These are phyloP conservation scores for Malurus splendens DNA, from an alignment of 2,797 vertebrate genomes.

Conservation along the genomic window DNA sequence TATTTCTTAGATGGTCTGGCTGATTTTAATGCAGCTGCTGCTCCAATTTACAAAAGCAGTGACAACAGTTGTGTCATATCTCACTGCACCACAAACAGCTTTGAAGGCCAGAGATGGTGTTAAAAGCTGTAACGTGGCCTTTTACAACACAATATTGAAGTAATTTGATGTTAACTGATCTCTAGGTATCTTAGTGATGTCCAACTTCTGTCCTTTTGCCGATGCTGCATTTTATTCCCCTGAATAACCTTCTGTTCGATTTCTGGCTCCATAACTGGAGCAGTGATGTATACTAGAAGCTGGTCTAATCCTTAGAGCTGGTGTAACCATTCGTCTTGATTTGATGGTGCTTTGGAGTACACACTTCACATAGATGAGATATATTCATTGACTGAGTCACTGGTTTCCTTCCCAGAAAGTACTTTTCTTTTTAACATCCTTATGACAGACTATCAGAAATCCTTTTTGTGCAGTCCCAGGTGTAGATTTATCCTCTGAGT, in stretches of 20 bases:
- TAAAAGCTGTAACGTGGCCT: background rate
- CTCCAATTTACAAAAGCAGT: background rate
- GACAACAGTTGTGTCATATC: background rate
- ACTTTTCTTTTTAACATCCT: background rate
- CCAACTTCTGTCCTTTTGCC: background rate
- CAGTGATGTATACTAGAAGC: background rate
- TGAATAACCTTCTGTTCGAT: background rate
- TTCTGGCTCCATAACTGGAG: background rate
- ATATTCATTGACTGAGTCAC: background rate
- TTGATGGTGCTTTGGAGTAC: background rate
- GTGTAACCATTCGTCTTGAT: background rate
- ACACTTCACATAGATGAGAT: background rate
- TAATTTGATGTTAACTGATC: background rate
- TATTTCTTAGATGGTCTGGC: background rate
- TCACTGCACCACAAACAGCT: background rate
- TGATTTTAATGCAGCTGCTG: background rate
- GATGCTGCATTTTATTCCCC: background rate
- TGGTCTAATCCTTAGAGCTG: background rate
- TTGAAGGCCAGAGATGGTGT: background rate
- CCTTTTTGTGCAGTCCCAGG: background rate
- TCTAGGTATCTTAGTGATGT: background rate
- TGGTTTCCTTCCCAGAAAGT: background rate
- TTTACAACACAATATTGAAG: background rate
- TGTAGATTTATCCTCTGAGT: background rate
- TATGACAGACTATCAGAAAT: background rate